Evolutionary conservation across 2,797 vertebrate genomes (phyloP).

Genomic region (Semaprochilodus insignis): DNA sequence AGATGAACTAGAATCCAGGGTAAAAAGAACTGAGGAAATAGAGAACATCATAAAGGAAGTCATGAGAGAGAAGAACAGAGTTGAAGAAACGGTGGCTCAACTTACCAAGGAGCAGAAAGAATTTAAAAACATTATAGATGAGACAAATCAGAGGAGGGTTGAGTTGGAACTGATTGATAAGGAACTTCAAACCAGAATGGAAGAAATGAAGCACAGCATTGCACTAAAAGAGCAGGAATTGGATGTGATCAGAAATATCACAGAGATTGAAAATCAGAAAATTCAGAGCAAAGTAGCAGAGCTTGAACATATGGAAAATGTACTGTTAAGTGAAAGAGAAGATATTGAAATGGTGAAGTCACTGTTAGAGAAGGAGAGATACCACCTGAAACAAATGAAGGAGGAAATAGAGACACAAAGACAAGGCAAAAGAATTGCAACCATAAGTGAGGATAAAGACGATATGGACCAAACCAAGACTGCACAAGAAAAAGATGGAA

Average conservation of each 20-base stretch:
- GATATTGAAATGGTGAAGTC: conserved; percentile 13
- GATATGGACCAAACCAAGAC: not conserved
- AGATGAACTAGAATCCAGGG: conserved; percentile 24
- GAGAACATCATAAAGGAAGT: conserved; percentile 5
- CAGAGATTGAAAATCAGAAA: not conserved
- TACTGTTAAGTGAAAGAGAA: conserved; percentile 29
- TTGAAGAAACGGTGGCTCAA: conserved; percentile 23
- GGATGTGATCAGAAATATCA: not conserved
- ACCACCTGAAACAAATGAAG: conserved; percentile 16
- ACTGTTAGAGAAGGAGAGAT: conserved; percentile 13
- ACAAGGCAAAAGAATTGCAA: not conserved
- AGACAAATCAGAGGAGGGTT: conserved; percentile 11
- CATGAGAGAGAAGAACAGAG: conserved; percentile 30
- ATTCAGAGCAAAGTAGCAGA: conserved; percentile 7
- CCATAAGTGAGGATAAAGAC: not conserved
- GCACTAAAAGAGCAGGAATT: conserved; percentile 16
- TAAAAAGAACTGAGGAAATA: not conserved
- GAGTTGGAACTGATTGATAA: conserved; percentile 13
- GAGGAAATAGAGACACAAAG: conserved; percentile 9
- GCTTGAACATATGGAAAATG: conserved; percentile 15
- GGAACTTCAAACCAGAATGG: conserved; percentile 11
- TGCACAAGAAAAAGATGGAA: not conserved
- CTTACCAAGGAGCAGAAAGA: conserved; percentile 33
- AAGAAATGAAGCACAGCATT: conserved; percentile 11
- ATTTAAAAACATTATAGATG: conserved; percentile 25